Conservation (phyloP, 1,140 invertebrate genomes). For the Polyergus mexicanus region DNA sequence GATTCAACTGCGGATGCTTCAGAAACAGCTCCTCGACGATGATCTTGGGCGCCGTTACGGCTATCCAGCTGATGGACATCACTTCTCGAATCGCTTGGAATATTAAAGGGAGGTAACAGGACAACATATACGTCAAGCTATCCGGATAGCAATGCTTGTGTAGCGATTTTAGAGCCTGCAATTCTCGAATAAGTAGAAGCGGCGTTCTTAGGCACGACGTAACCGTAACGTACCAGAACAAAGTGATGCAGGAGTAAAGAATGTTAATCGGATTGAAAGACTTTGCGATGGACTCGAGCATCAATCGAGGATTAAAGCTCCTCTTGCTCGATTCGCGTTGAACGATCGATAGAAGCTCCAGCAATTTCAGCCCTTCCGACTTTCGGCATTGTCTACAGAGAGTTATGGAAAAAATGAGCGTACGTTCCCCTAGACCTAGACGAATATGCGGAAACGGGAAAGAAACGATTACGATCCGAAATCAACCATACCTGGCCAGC, state of each 20-base stretch:
- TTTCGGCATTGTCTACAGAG: slow-evolving; percentile 76
- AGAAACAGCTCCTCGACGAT: slow-evolving; percentile 88
- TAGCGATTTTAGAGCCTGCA: slow-evolving; percentile 79
- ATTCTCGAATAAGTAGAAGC: slow-evolving; percentile 78
- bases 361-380: slow-evolving; percentile 64
- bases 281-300: slow-evolving; percentile 71
- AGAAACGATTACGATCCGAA: background rate
- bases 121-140: slow-evolving; percentile 81
- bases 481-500: slow-evolving; percentile 80
- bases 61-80: slow-evolving; percentile 87
- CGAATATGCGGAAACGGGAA: background rate
- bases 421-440: no score
- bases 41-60: slow-evolving; percentile 87
- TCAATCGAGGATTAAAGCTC: slow-evolving; percentile 74
- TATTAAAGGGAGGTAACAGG: slow-evolving; percentile 88
- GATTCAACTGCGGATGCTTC: slow-evolving; percentile 84
- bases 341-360: slow-evolving; percentile 65
- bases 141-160: slow-evolving; percentile 83
- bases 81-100: slow-evolving; percentile 87
- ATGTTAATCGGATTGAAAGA: slow-evolving; percentile 79
- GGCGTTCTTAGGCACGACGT: slow-evolving; percentile 79
- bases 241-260: slow-evolving; percentile 55
- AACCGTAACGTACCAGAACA: slow-evolving; percentile 79
- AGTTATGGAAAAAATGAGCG: background rate
- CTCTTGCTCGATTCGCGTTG: slow-evolving; percentile 79